These are phyloP conservation scores for Cerastis rubricosa DNA, from an alignment of 2,888 invertebrate species.

Conservation along the genomic window DNA sequence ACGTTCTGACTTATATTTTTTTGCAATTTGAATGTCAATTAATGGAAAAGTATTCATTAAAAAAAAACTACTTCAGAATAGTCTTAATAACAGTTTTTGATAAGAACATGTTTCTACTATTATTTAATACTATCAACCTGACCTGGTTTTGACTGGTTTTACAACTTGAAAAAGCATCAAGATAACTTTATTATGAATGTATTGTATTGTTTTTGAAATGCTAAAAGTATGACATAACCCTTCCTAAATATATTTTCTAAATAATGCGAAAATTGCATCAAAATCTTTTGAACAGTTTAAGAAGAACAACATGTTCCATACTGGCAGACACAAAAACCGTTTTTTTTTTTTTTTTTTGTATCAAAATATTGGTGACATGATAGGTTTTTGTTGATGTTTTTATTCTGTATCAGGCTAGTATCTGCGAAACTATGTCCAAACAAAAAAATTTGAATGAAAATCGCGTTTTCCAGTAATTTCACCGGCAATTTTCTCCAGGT, in stretches of 20 bases:
- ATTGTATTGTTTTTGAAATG: too few relatives aligned
- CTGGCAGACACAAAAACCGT: neutral
- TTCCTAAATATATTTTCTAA: too few relatives aligned
- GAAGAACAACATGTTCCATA: too few relatives aligned
- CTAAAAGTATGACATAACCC: too few relatives aligned
- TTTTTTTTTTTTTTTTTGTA: too few relatives aligned
- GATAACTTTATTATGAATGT: too few relatives aligned
- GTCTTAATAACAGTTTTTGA: neutral
- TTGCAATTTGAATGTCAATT: neutral
- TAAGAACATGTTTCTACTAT: neutral
- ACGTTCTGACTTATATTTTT: neutral
- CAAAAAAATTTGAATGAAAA: neutral
- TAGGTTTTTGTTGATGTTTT: too few relatives aligned
- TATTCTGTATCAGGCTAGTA: too few relatives aligned
- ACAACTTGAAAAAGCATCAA: neutral
- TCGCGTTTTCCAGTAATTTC: neutral
- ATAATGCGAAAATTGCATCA: too few relatives aligned
- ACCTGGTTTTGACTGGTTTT: neutral
- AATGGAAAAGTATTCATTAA: neutral
- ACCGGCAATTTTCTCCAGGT: slow-evolving; percentile 74
- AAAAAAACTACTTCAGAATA: neutral
- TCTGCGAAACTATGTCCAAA: too few relatives aligned
- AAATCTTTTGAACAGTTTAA: neutral
- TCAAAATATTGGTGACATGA: too few relatives aligned
- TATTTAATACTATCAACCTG: neutral